Evolutionary conservation across 2,888 invertebrate genomes (phyloP).

Genomic region (Cyaniris semiargus): DNA sequence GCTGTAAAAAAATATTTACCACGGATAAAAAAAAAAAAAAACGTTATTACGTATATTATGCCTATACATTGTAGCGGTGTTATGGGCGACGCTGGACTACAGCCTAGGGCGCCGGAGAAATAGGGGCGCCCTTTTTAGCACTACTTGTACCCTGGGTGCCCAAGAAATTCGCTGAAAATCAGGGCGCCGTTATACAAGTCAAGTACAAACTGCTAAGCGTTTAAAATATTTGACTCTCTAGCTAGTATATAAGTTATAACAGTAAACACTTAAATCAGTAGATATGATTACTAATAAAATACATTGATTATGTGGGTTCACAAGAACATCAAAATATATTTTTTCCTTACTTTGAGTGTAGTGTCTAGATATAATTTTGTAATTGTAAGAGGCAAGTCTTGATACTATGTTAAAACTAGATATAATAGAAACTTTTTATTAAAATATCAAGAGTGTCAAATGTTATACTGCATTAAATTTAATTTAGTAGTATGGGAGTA

Average conservation of each 20-base stretch:
- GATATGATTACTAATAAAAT: slow-evolving; percentile 18
- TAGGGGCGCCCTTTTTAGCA: too few relatives aligned
- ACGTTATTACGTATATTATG: too few relatives aligned
- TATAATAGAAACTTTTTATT: not conserved
- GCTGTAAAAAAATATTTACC: too few relatives aligned
- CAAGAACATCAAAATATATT: slow-evolving; percentile 27
- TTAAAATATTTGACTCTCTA: not conserved
- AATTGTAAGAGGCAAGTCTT: not conserved
- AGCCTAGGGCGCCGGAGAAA: too few relatives aligned
- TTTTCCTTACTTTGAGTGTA: not conserved
- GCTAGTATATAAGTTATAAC: not conserved
- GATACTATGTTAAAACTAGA: not conserved
- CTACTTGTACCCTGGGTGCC: too few relatives aligned
- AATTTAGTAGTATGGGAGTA: not conserved
- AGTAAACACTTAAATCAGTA: slow-evolving; percentile 15
- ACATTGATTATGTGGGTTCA: slow-evolving; percentile 24
- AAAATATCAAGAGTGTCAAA: slow-evolving; percentile 3
- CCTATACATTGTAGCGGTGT: too few relatives aligned
- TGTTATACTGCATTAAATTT: not conserved
- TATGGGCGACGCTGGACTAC: too few relatives aligned
- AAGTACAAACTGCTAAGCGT: not conserved
- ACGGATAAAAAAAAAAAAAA: too few relatives aligned
- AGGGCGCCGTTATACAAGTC: not conserved
- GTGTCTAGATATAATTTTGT: slow-evolving; percentile 5
- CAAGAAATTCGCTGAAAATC: too few relatives aligned